Conservation (phyloP, 2,113 vertebrate species). For the Tragelaphus buxtoni region DNA sequence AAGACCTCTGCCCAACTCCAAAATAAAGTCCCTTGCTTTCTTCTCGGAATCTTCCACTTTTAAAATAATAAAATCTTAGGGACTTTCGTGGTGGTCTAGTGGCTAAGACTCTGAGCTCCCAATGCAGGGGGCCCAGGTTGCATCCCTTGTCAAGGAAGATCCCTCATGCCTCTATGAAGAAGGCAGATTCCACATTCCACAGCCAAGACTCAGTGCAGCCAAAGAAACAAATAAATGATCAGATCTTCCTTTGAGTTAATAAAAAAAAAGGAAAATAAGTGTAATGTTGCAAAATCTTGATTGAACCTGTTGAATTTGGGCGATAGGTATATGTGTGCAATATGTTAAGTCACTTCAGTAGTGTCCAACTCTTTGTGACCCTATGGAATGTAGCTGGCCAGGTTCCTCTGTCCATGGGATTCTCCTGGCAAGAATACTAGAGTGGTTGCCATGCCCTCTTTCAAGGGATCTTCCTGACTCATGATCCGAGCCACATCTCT, state of each 20-base stretch:
- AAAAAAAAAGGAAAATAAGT: background rate
- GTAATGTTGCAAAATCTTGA: background rate
- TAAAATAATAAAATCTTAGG: background rate
- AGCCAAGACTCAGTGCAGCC: background rate
- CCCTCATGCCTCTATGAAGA: background rate
- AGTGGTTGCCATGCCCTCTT: background rate
- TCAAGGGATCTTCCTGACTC: background rate
- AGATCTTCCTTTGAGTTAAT: background rate
- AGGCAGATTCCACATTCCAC: background rate
- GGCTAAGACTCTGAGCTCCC: background rate
- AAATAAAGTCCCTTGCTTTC: background rate
- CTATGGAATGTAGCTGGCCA: background rate
- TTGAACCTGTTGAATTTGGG: background rate
- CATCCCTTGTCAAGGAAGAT: background rate
- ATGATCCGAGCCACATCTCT: background rate
- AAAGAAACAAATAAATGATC: background rate
- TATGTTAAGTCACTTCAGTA: background rate
- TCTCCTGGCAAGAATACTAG: background rate
- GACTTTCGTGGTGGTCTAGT: background rate
- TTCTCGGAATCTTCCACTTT: background rate
- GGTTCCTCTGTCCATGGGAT: background rate
- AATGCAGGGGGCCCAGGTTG: background rate
- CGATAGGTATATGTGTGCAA: background rate
- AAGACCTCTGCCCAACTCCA: background rate
- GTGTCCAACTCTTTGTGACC: background rate